A percentile compares a stretch with the other conserved stretches of the same genome.
Conservation (phyloP, 2,797 vertebrate genomes). For the Urophycis tenuis region DNA sequence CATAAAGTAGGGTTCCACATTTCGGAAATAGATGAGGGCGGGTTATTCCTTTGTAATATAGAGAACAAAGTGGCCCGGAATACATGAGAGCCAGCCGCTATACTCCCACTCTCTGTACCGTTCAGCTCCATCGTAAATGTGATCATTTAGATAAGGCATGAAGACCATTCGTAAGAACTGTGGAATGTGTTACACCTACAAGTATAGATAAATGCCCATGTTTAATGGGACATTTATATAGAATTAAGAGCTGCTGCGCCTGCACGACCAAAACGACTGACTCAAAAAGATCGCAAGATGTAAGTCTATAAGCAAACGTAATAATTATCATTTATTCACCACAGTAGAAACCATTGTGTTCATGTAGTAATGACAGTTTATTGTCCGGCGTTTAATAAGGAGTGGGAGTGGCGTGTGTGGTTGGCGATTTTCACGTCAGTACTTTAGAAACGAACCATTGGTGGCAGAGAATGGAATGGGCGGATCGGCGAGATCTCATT, state of each 20-base stretch:
- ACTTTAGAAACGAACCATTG: constrained; percentile 16
- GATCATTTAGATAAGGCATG: neutral
- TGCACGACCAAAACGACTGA: neutral
- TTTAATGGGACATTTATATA: neutral
- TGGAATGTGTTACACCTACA: neutral
- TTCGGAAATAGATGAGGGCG: neutral
- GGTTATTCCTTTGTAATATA: neutral
- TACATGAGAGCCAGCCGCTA: neutral
- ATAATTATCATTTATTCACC: neutral
- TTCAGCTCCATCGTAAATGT: neutral
- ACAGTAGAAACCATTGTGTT: neutral
- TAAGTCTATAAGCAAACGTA: neutral
- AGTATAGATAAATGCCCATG: neutral
- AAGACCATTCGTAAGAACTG: neutral
- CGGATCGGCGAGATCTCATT: constrained; percentile 34
- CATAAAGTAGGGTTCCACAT: neutral
- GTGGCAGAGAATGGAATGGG: neutral
- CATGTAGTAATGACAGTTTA: constrained; percentile 32
- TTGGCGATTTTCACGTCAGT: constrained; percentile 20
- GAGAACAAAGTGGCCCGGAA: neutral
- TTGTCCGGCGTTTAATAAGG: constrained; percentile 61
- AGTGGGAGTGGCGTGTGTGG: constrained; percentile 38
- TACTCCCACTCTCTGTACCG: neutral
- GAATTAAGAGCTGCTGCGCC: neutral
- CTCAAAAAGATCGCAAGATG: neutral